Evolutionary conservation across 2,888 invertebrate genomes (phyloP).

Genomic region (Masnerella sp.): DNA sequence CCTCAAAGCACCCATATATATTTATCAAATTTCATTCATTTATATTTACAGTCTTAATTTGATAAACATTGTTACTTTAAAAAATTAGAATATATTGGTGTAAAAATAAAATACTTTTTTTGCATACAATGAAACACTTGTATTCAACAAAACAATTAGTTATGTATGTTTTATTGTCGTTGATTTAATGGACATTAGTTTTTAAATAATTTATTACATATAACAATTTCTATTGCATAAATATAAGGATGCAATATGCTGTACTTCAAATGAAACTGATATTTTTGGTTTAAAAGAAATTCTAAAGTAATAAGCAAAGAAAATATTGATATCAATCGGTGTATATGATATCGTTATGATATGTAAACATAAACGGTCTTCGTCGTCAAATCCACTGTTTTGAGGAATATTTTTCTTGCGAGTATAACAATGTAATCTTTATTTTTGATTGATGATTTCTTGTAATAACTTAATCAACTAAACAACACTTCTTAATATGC

Average conservation of each 20-base stretch:
- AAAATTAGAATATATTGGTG: not conserved
- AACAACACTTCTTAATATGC: not conserved
- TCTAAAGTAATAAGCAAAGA: not conserved
- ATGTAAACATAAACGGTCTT: not conserved
- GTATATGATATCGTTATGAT: too few species aligned
- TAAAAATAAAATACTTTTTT: not conserved
- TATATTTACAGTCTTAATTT: not conserved
- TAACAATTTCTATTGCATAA: not conserved
- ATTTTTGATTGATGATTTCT: not conserved
- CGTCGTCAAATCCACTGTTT: not conserved
- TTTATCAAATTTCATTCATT: not conserved
- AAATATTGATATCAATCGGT: too few species aligned
- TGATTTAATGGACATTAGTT: not conserved
- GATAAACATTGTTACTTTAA: not conserved
- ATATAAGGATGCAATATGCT: not conserved
- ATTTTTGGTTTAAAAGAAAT: not conserved
- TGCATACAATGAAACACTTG: not conserved
- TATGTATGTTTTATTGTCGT: not conserved
- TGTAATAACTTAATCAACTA: not conserved
- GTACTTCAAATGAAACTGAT: not conserved
- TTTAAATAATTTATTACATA: not conserved
- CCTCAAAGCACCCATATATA: not conserved
- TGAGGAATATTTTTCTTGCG: not conserved
- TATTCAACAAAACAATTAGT: not conserved
- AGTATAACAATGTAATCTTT: not conserved